Conservation (phyloP, 2,888 invertebrate species). For the Stramonita haemastoma region DNA sequence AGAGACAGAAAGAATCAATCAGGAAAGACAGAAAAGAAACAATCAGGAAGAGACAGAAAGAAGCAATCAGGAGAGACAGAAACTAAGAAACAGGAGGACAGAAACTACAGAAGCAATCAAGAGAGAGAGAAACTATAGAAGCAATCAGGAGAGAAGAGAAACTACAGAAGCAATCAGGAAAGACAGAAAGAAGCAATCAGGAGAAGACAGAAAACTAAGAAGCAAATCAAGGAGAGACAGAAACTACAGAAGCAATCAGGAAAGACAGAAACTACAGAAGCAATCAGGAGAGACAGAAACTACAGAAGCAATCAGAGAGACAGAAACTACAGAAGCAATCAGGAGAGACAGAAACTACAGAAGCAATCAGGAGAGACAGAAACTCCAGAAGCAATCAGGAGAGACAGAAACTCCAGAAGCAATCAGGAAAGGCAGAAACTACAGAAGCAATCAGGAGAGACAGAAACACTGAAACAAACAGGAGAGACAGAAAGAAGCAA, state of each 20-base stretch:
- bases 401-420: not conserved
- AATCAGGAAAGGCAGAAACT: too few species aligned
- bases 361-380: not conserved
- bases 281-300: not conserved
- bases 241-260: not conserved
- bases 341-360: not conserved
- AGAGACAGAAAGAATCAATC: too few species aligned
- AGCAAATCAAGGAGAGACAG: too few species aligned
- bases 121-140: not conserved
- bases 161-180: not conserved
- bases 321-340: not conserved
- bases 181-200: not conserved
- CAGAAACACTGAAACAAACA: not conserved
- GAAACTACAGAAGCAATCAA: not conserved
- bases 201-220: not conserved
- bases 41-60: too few species aligned
- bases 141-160: not conserved
- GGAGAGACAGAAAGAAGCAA: not conserved
- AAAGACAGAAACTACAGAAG: not conserved
- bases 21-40: too few species aligned
- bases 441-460: not conserved
- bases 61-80: not conserved
- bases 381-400: not conserved
- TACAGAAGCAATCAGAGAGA: not conserved
- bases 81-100: not conserved